A percentile compares a stretch with the other conserved stretches of the same genome.
Evolutionary conservation across 2,888 invertebrate species (phyloP).

Genomic region (Oscheius onirici): DNA sequence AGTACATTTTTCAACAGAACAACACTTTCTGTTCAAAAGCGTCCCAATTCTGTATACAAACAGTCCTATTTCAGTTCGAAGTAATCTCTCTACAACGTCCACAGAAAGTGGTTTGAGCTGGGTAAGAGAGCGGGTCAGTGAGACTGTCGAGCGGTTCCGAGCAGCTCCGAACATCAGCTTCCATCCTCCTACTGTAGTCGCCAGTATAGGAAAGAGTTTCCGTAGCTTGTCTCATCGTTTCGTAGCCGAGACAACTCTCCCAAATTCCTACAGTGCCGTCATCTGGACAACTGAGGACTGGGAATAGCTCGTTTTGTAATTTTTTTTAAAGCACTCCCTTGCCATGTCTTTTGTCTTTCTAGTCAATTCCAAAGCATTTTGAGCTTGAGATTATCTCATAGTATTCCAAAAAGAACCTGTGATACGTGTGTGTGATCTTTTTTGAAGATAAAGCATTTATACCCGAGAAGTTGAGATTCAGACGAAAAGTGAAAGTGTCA

Average conservation of each 20-base stretch:
- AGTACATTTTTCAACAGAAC: neutral
- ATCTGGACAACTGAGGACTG: slow-evolving; percentile 47
- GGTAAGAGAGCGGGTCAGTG: slow-evolving; percentile 55
- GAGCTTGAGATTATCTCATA: slow-evolving; percentile 23
- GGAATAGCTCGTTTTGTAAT: neutral
- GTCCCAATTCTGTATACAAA: too few relatives aligned
- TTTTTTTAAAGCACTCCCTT: neutral
- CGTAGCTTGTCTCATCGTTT: slow-evolving; percentile 53
- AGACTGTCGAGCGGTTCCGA: slow-evolving; percentile 51
- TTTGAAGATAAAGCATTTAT: neutral
- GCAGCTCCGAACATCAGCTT: slow-evolving; percentile 18
- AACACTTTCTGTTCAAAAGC: slow-evolving; percentile 23
- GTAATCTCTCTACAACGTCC: slow-evolving; percentile 38
- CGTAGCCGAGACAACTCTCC: slow-evolving; percentile 40
- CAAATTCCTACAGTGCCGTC: slow-evolving; percentile 43
- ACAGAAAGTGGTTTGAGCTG: slow-evolving; percentile 53
- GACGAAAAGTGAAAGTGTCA: slow-evolving; percentile 9
- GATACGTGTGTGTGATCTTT: neutral
- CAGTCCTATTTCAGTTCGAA: slow-evolving; percentile 18
- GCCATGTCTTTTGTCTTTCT: slow-evolving; percentile 23
- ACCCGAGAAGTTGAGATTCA: slow-evolving; percentile 17
- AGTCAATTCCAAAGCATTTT: slow-evolving; percentile 25
- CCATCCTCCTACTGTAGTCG: slow-evolving; percentile 33
- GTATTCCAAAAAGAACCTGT: slow-evolving; percentile 11
- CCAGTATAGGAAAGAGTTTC: slow-evolving; percentile 28